Evolutionary conservation across 2,113 vertebrate species (phyloP).

Genomic region (Sterrhoptilus dennistouni): DNA sequence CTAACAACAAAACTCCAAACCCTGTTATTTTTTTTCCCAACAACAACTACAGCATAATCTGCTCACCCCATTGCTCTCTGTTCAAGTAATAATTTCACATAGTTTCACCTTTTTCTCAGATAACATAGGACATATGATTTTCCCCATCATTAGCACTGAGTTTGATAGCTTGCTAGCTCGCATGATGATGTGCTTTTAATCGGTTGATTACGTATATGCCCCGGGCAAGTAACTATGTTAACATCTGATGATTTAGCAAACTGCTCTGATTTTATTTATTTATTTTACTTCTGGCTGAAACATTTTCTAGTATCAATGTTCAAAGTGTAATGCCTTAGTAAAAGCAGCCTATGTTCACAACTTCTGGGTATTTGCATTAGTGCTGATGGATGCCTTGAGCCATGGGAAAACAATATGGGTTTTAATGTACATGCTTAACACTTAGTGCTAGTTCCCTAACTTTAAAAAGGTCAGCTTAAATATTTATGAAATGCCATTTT

Average conservation of each 20-base stretch:
- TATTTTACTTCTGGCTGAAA: slow-evolving; percentile 26
- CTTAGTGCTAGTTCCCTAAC: not conserved
- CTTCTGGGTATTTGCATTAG: not conserved
- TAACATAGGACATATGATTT: not conserved
- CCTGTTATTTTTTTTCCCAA: not conserved
- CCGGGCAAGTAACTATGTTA: not conserved
- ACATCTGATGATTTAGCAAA: slow-evolving; percentile 33
- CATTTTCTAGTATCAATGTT: not conserved
- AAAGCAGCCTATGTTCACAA: not conserved
- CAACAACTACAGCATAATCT: not conserved
- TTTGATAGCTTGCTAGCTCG: slow-evolving; percentile 20
- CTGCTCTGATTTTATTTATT: slow-evolving; percentile 40
- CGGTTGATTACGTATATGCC: not conserved
- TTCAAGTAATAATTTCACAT: not conserved
- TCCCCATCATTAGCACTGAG: slow-evolving; percentile 10
- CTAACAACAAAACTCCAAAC: accelerated
- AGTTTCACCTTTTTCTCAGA: not conserved
- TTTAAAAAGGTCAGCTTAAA: not conserved
- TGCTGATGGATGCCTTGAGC: not conserved
- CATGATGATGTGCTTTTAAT: slow-evolving; percentile 45
- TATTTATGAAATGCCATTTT: not conserved
- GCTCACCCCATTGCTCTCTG: not conserved
- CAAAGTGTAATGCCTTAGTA: not conserved
- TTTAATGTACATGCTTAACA: not conserved
- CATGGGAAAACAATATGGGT: not conserved